phyloP scores from a whole-genome alignment of 1,140 invertebrate genomes.

The Cyphomyrmex costatus region DNA sequence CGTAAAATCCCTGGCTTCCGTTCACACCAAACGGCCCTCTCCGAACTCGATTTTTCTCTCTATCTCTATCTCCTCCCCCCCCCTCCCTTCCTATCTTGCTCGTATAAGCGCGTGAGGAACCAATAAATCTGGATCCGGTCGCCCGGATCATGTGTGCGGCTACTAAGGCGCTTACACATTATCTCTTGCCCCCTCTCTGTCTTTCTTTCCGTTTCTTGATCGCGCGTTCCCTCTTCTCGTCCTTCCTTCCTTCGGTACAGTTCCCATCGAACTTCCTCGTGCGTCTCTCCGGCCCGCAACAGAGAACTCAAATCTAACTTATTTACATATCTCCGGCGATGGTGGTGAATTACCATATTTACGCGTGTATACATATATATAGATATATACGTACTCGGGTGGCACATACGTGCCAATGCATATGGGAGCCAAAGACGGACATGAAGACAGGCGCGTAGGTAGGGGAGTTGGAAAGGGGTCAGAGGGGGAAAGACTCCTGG shows the following conservation, averaged over 20 bases:
- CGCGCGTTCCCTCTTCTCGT: constrained; percentile 58
- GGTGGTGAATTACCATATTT: constrained; percentile 85
- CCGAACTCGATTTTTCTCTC: constrained; percentile 52
- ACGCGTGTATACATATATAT: constrained; percentile 54
- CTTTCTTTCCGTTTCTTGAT: constrained; percentile 59
- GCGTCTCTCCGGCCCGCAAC: constrained; percentile 74
- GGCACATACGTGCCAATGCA: constrained; percentile 67
- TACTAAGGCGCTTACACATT: constrained; percentile 85
- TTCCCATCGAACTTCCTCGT: constrained; percentile 84
- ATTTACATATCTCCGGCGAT: constrained; percentile 86
- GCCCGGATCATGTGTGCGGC: constrained; percentile 81
- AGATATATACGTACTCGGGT: constrained; percentile 18
- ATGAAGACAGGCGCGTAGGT: constrained; percentile 34
- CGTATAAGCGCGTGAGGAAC: constrained; percentile 73
- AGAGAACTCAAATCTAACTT: constrained; percentile 86
- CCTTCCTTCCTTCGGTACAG: constrained; percentile 70
- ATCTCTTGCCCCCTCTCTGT: constrained; percentile 65
- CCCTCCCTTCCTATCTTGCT: constrained; percentile 29
- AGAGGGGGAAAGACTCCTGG: constrained; percentile 18
- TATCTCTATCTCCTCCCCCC: constrained; percentile 51
- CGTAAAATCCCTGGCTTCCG: constrained; percentile 83
- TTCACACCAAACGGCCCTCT: constrained; percentile 80
- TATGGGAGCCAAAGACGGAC: constrained; percentile 61
- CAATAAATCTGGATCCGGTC: constrained; percentile 85
- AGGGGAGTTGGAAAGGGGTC: constrained; percentile 11